Evolutionary conservation across 2,888 invertebrate species (phyloP), one percentile per base, ranked within the genome.

Genomic region (Drosophila merina): DNA sequence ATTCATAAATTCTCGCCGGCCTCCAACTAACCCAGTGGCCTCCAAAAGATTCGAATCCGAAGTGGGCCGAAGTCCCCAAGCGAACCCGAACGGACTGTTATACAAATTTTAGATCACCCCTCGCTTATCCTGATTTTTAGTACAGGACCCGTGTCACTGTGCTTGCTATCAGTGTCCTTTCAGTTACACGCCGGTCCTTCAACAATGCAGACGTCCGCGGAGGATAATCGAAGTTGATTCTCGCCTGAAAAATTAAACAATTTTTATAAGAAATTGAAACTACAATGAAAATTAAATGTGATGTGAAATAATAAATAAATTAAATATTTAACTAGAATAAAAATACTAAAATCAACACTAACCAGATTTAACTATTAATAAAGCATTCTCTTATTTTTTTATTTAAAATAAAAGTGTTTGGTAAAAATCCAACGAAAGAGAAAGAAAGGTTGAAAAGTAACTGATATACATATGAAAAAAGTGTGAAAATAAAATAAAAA

Each of bases 161-260:
- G 62, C 14, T n/a, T 30, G 57, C 30, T 56, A 59, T 45, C 50
- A 47, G 9, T 26, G 48, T 33, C 28, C 26, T 50, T 72, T 84
- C 74, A 89, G 89, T 89, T 76, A 62, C 71, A 75, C 81, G 76
- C 89, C 89, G 89, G 89, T 80, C 77, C 76, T 86, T 71, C 72
- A 72, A 71, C 75, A 74, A 76, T 73, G 76, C 75, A 69, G 87
- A 86, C 87, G 85, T 73, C 56, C 57, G 73, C 74, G 60, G 57
- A 54, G 44, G 42, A 52, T 42, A 49, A 52, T 20, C 50, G 33
- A 10, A n/a, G 26, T 20, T 42, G 51, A 51, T 20, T 25, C 12
- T 5, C 30, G 2, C n/a, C 10, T 8, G 10, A 7, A 2, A 3
- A n/a, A 1, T 25, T 8, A 51, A 14, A 14, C 38, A 40, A 7